Percentiles rank a stretch among this genome's conserved stretches.
These are phyloP conservation scores for Drosophila meridionalis DNA, from an alignment of 2,888 invertebrate genomes.

Conservation along the genomic window DNA sequence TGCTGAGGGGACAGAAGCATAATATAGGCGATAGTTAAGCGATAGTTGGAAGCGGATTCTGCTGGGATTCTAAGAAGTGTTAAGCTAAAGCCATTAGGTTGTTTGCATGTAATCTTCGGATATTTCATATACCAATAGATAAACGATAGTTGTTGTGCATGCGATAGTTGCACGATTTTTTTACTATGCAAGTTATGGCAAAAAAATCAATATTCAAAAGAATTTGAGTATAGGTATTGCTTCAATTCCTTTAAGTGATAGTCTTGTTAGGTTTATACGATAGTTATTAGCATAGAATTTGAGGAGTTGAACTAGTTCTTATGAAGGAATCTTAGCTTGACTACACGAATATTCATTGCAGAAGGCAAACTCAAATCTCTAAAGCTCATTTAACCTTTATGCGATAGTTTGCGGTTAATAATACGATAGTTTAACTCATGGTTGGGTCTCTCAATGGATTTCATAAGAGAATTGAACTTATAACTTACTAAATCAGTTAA, in stretches of 20 bases:
- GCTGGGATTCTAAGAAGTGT: not conserved
- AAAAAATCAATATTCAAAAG: too few relatives aligned
- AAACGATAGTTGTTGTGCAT: not conserved
- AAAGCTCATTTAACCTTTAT: not conserved
- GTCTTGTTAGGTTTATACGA: not conserved
- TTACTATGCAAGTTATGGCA: too few relatives aligned
- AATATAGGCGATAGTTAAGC: not conserved
- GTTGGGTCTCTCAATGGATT: not conserved
- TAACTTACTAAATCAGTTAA: not conserved
- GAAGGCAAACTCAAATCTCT: not conserved
- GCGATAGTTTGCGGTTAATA: not conserved
- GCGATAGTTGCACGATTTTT: too few relatives aligned
- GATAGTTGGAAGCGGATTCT: not conserved
- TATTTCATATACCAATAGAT: not conserved
- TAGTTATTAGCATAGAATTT: not conserved
- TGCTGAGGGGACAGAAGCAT: not conserved
- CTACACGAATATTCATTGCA: not conserved
- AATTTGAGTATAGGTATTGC: too few relatives aligned
- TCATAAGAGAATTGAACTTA: not conserved
- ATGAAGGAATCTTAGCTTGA: not conserved
- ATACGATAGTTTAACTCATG: not conserved
- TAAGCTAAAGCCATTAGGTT: not conserved
- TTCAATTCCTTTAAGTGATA: too few relatives aligned
- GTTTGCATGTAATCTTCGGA: not conserved
- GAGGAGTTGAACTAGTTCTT: not conserved